Evolutionary conservation across 2,113 vertebrate species (phyloP).

Genomic region (Sebastes fasciatus): DNA sequence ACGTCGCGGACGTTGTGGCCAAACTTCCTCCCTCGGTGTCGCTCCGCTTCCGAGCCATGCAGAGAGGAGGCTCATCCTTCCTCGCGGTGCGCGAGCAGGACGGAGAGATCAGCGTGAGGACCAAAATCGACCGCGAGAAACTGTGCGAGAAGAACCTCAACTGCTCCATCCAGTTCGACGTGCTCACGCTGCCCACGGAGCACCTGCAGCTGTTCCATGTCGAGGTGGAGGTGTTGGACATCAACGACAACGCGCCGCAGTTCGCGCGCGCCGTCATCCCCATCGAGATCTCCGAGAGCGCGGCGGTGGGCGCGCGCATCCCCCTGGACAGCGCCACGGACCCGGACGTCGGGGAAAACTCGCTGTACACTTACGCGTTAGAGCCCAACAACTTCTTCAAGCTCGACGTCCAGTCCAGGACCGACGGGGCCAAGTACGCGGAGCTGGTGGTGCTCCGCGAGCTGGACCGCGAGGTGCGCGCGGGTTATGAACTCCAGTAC

Average conservation of each 20-base stretch:
- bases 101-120: constrained; percentile 94
- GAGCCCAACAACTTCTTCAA: constrained; percentile 91
- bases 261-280: constrained; percentile 93
- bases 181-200: constrained; percentile 95
- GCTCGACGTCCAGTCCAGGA: constrained; percentile 92
- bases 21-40: constrained; percentile 90
- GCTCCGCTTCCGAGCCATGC: constrained; percentile 94
- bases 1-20: constrained; percentile 90
- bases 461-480: constrained; percentile 91
- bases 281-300: constrained; percentile 96
- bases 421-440: constrained; percentile 94
- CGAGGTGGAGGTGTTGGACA: constrained; percentile 96
- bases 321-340: constrained; percentile 97
- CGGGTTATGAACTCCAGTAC: constrained; percentile 93
- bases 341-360: constrained; percentile 96
- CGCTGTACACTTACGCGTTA: constrained; percentile 92
- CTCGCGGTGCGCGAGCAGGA: constrained; percentile 92
- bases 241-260: constrained; percentile 96
- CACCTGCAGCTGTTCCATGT: constrained; percentile 97
- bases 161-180: constrained; percentile 97
- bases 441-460: constrained; percentile 93
- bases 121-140: constrained; percentile 96
- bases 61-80: constrained; percentile 88
- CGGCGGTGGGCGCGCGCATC: constrained; percentile 93
- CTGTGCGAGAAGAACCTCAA: constrained; percentile 96